phyloP scores from a whole-genome alignment of 1,140 invertebrate species.

The Leptopilina clavipes region DNA sequence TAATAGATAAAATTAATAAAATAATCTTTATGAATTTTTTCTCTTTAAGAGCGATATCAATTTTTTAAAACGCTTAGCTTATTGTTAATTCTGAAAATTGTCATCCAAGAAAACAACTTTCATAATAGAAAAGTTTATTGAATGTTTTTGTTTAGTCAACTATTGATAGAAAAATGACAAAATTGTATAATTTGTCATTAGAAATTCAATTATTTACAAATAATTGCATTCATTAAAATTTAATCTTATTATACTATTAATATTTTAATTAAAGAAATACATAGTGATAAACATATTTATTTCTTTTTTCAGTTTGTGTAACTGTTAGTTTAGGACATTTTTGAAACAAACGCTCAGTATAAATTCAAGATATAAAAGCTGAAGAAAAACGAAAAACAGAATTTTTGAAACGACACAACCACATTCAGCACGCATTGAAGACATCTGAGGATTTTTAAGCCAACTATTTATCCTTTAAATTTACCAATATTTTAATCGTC shows the following conservation, averaged over 20 bases:
- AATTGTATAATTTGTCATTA: too few relatives aligned
- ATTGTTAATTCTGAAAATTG: too few relatives aligned
- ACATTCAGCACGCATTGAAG: constrained; percentile 92
- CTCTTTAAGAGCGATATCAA: background rate
- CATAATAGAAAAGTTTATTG: too few relatives aligned
- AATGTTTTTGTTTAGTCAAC: too few relatives aligned
- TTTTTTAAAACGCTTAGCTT: background rate
- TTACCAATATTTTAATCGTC: constrained; percentile 70
- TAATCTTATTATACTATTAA: background rate
- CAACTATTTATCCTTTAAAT: constrained; percentile 69
- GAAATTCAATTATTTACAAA: too few relatives aligned
- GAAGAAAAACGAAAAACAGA: constrained; percentile 71
- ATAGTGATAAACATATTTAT: constrained; percentile 41
- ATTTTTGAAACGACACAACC: constrained; percentile 80
- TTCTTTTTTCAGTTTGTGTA: constrained; percentile 85
- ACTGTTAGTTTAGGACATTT: constrained; percentile 83
- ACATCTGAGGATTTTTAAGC: constrained; percentile 89
- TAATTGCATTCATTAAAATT: too few relatives aligned
- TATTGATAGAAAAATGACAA: too few relatives aligned
- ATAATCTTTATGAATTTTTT: background rate
- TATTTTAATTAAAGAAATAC: background rate
- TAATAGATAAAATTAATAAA: background rate
- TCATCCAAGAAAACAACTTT: too few relatives aligned
- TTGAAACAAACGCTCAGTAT: constrained; percentile 73
- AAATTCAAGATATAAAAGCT: constrained; percentile 78